These are phyloP conservation scores for Leptinotarsa haldemani DNA, from an alignment of 2,888 invertebrate species.

Conservation along the genomic window DNA sequence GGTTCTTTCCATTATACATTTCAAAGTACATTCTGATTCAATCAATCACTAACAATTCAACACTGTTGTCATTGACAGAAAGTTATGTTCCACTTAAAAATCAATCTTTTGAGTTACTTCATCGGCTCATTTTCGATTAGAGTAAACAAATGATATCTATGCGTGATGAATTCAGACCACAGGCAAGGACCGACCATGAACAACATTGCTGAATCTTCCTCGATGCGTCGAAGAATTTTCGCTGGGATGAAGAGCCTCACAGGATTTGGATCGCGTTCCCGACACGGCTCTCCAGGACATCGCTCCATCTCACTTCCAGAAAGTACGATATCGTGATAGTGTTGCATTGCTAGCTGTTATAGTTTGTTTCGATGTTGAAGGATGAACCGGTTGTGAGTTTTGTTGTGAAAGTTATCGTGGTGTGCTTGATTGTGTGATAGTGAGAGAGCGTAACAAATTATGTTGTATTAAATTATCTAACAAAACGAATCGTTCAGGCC, in stretches of 20 bases:
- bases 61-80: background rate
- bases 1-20: no score
- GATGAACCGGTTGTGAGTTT: background rate
- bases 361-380: constrained; percentile 34
- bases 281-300: constrained; percentile 79
- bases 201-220: constrained; percentile 67
- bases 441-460: no score
- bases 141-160: constrained; percentile 6
- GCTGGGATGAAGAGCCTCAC: constrained; percentile 85
- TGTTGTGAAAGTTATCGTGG: background rate
- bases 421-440: no score
- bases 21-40: no score
- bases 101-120: background rate
- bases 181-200: constrained; percentile 33
- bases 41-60: no score
- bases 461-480: no score
- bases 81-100: background rate
- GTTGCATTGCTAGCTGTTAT: constrained; percentile 35
- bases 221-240: constrained; percentile 81
- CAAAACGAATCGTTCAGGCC: no score
- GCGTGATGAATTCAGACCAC: constrained; percentile 36
- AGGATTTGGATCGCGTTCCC: constrained; percentile 76
- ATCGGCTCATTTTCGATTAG: background rate
- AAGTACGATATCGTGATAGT: constrained; percentile 73
- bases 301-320: constrained; percentile 88